phyloP scores from a whole-genome alignment of 2,888 invertebrate genomes.

The Noctua comes region DNA sequence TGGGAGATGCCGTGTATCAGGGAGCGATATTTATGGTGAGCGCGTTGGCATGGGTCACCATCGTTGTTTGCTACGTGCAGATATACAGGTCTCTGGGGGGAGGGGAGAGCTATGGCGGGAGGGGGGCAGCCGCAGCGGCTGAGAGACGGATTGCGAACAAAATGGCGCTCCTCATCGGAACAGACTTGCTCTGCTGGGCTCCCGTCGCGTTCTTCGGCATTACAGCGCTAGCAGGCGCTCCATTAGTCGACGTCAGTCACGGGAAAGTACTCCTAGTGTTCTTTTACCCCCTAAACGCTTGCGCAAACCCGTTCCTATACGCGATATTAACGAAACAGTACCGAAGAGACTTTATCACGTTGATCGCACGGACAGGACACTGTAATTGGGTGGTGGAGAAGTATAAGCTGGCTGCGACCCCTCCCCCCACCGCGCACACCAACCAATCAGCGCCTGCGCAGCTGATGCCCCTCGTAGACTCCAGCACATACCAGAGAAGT shows the following conservation, averaged over 20 bases:
- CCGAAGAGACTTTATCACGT: slow-evolving; percentile 92
- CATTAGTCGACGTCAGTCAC: slow-evolving; percentile 95
- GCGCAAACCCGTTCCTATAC: slow-evolving; percentile 97
- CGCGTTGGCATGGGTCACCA: slow-evolving; percentile 95
- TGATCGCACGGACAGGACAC: slow-evolving; percentile 91
- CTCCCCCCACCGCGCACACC: slow-evolving; percentile 85
- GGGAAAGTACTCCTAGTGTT: slow-evolving; percentile 96
- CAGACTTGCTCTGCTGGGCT: slow-evolving; percentile 96
- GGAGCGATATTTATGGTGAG: slow-evolving; percentile 93
- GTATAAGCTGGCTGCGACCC: slow-evolving; percentile 84
- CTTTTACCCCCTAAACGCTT: slow-evolving; percentile 97
- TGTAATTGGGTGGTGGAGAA: slow-evolving; percentile 85
- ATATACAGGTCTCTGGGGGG: slow-evolving; percentile 95
- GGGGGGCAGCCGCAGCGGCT: slow-evolving; percentile 91
- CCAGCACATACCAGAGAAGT: slow-evolving; percentile 74
- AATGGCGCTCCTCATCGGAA: slow-evolving; percentile 97
- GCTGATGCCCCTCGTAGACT: slow-evolving; percentile 81
- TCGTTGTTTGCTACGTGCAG: slow-evolving; percentile 95
- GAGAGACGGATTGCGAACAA: slow-evolving; percentile 96
- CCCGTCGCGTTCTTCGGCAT: slow-evolving; percentile 97
- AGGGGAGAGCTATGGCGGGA: slow-evolving; percentile 92
- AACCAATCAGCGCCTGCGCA: slow-evolving; percentile 83
- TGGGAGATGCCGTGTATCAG: slow-evolving; percentile 93
- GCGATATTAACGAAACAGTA: slow-evolving; percentile 97
- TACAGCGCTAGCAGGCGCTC: slow-evolving; percentile 95